Evolutionary conservation across 2,888 invertebrate species (phyloP).

Genomic region (Cryptocheilus praepositus): DNA sequence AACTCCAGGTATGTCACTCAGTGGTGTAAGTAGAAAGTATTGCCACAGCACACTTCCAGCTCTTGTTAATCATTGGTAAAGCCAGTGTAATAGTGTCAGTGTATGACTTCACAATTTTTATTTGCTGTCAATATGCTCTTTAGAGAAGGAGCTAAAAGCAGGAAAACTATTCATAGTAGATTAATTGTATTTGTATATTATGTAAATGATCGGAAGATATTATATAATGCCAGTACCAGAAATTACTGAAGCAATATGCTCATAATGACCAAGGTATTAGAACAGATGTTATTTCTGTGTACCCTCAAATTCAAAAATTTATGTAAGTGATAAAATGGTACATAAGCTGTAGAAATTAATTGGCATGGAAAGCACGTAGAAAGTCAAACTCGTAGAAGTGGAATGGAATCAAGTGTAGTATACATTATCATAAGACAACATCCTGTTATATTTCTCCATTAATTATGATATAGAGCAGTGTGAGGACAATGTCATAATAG

Average conservation of each 20-base stretch:
- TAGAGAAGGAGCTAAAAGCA: no score
- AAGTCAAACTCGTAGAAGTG: neutral
- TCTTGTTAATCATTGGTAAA: no score
- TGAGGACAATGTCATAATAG: no score
- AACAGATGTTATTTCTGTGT: slow-evolving; percentile 39
- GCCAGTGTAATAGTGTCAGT: no score
- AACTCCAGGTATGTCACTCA: slow-evolving; percentile 67
- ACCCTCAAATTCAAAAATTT: slow-evolving; percentile 28
- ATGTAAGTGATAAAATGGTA: slow-evolving; percentile 28
- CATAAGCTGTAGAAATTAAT: neutral
- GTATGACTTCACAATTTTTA: no score
- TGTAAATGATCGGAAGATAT: slow-evolving; percentile 7
- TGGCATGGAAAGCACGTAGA: neutral
- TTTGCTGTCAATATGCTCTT: no score
- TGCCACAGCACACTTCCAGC: no score
- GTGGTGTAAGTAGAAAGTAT: slow-evolving; percentile 50
- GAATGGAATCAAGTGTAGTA: neutral
- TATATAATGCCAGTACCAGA: slow-evolving; percentile 25
- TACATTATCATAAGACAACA: neutral
- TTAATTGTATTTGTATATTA: neutral
- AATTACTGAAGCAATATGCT: slow-evolving; percentile 25
- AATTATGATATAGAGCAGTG: no score
- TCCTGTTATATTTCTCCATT: no score
- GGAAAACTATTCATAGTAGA: no score
- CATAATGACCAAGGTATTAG: slow-evolving; percentile 32